Base-by-base conservation (phyloP, 2,797 vertebrate genomes). In the Discoglossus pictus region DNA sequence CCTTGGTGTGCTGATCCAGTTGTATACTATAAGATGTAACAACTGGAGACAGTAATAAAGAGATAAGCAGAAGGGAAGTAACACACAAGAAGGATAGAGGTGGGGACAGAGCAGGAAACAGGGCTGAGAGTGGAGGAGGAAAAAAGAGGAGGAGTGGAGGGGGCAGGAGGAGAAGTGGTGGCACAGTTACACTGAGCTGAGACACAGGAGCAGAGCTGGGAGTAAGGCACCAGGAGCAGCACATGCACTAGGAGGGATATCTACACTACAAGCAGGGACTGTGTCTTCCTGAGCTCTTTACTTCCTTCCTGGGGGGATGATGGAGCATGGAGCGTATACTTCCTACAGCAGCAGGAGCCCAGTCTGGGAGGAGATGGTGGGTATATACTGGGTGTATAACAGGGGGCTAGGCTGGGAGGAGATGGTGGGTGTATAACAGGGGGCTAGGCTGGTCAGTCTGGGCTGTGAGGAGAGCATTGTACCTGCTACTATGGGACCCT, bases 291-390 rank as follows among this genome's bases (percentile, higher is more conserved):
- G 40, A 31, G 54, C 52, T 12, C 7, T 53, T 13, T 13, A n/a
- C 12, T 4, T 7, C 21, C 21, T 42, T 63, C 50, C 52, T 23
- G 39, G 34, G 58, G 39, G 34, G 58, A 76, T 83, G 80, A 89
- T 68, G 74, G 97, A 96, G 95, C 95, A 96, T 74, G 89, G 92
- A 76, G 90, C 86, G 68, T 86, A 78, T 76, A 84, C 77, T 60
- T 91, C 90, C 61, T 77, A 76, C 31, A 77, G 82, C 82, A 82
- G 76, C 78, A 91, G 91, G 79, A 94, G 93, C 82, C 93, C 91
- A 40, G 91, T 84, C 75, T 94, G 94, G 94, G 96, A 96, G 81
- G 93, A 96, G 80, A 89, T 97, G 95, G 96, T 97, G 76, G 91
- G 94, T 93, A 87, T 39, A n/a, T n/a, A n/a, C n/a, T n/a, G n/a